These are phyloP conservation scores for Andinoacara biseriatus DNA, from an alignment of 2,113 vertebrate species.

Conservation along the genomic window DNA sequence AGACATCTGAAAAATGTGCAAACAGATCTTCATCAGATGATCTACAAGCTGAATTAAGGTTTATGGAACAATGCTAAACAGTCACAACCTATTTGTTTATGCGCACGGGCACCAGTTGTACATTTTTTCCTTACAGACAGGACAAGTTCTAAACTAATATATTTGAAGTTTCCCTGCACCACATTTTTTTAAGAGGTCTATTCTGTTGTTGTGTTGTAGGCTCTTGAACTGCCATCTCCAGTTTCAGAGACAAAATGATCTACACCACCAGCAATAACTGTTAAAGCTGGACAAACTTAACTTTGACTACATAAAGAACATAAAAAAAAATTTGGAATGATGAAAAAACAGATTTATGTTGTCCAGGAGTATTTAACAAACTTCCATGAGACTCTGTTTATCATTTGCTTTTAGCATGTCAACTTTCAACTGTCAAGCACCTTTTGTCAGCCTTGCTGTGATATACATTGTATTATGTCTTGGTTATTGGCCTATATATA, in stretches of 20 bases:
- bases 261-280: neutral
- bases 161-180: neutral
- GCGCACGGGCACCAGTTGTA: neutral
- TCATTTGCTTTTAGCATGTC: too few species aligned
- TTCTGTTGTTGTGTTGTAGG: too few species aligned
- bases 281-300: neutral
- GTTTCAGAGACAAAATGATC: neutral
- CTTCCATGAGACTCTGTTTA: too few species aligned
- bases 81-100: neutral
- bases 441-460: too few species aligned
- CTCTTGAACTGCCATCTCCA: neutral
- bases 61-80: neutral
- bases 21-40: neutral
- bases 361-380: too few species aligned
- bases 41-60: neutral
- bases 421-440: too few species aligned
- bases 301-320: rapidly evolving
- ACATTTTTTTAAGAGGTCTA: too few species aligned
- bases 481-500: too few species aligned
- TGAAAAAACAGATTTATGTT: neutral
- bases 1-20: neutral
- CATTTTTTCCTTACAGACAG: neutral
- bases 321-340: neutral
- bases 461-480: too few species aligned
- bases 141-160: neutral